Conservation (phyloP, 2,113 vertebrate species). For the Caranx ignobilis region DNA sequence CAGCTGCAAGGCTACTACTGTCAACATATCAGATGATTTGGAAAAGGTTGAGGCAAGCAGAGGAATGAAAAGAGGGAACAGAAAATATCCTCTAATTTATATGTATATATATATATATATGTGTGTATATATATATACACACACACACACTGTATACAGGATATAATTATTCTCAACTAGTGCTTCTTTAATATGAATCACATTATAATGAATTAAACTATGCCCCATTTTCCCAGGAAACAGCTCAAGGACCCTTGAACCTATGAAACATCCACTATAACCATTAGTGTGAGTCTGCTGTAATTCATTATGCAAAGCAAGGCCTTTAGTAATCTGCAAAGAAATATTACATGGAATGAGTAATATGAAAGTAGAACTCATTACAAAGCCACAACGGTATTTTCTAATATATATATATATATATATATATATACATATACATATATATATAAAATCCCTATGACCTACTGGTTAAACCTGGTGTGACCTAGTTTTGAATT, state of each 20-base stretch:
- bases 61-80: not conserved
- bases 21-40: not conserved
- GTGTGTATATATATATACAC: too few relatives aligned
- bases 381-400: conserved; percentile 39
- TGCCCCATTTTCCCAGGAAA: conserved; percentile 30
- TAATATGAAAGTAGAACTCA: conserved; percentile 38
- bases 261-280: conserved; percentile 29
- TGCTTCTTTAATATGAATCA: conserved; percentile 29
- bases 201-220: conserved; percentile 32
- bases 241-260: conserved; percentile 34
- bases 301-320: conserved; percentile 57
- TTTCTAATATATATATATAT: conserved; percentile 4
- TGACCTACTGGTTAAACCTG: conserved; percentile 13
- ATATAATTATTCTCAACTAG: not conserved
- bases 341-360: conserved; percentile 42
- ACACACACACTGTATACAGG: too few relatives aligned
- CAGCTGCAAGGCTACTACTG: not conserved
- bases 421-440: too few relatives aligned
- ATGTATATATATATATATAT: too few relatives aligned
- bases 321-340: conserved; percentile 30
- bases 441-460: not conserved
- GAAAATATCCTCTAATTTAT: not conserved
- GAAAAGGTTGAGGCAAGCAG: not conserved
- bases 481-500: not conserved
- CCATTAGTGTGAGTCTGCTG: conserved; percentile 41